Base-by-base conservation (phyloP, 2,888 invertebrate species). In the Plemyria rubiginata region DNA sequence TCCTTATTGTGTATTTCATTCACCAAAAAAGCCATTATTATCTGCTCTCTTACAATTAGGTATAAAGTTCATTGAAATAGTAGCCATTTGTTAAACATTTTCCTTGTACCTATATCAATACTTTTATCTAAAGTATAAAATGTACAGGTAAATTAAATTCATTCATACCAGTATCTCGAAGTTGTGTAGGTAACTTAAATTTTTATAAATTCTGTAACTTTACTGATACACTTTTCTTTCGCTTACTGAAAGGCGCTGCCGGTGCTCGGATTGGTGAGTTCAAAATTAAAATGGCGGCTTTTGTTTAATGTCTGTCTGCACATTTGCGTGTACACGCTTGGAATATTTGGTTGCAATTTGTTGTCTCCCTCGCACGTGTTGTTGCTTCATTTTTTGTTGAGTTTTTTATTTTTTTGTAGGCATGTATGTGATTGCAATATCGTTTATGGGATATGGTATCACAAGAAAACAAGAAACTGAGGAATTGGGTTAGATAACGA, bases 261-360 rank as follows among this genome's bases (percentile, higher is more conserved):
- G 95, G 95, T 74, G 95, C 95, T 66, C 85, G 95, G 79, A 94
- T 95, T 74, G 95, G 95, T 94, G 93, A 94, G 94, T 94, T 78
- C 68, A 74, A 65, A 65, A 71, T 65, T 67, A 80, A 79, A 76
- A 79, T 78, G 77, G 80, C 81, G 75, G 81, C 79, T 84, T 79
- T 6, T 60, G 49, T 64, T 15, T 15, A 16, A 70, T 74, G 66
- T 67, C 68, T 74, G 79, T 82, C 74, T 78, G 79, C 81, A 73
- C 71, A 73, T 78, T 51, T 68, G 74, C 70, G 72, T 56, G 66
- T 58, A 74, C 85, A 85, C 85, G 88, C 88, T 88, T 85, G 77
- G 77, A 76, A 73, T 72, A 79, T 78, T 68, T 79, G 79, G 79
- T 79, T 81, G 80, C 81, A 83, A 77, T 67, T 67, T 63, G 52